Evolutionary conservation across 2,113 vertebrate genomes (phyloP).

Genomic region (Octodon degus): DNA sequence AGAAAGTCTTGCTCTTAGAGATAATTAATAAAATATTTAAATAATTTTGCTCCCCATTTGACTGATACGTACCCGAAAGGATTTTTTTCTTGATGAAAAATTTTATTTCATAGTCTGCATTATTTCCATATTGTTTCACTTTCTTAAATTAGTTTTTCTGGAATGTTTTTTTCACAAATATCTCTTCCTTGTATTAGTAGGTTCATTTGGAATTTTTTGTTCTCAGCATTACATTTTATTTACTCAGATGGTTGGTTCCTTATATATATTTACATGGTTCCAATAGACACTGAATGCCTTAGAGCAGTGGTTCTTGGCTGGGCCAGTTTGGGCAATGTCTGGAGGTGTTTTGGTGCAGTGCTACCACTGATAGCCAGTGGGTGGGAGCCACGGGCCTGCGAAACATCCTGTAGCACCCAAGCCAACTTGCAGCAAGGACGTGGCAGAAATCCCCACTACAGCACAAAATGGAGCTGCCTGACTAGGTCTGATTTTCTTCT

Average conservation of each 20-base stretch:
- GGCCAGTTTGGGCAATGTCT: not conserved
- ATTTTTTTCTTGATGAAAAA: constrained; percentile 36
- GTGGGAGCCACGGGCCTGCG: not conserved
- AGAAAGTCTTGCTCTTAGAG: not conserved
- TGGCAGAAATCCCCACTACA: not conserved
- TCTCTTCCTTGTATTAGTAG: constrained; percentile 23
- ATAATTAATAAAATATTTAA: constrained; percentile 40
- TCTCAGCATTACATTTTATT: constrained; percentile 8
- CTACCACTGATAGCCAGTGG: not conserved
- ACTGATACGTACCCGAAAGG: not conserved
- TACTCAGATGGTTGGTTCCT: constrained; percentile 5
- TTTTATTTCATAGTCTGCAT: constrained; percentile 40
- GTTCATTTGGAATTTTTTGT: constrained; percentile 34
- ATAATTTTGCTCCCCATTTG: not conserved
- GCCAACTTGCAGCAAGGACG: not conserved
- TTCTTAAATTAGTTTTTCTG: not conserved
- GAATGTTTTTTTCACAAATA: constrained; percentile 54
- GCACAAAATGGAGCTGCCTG: not conserved
- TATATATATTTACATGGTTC: not conserved
- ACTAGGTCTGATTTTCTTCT: not conserved
- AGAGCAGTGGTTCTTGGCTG: not conserved
- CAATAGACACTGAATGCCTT: constrained; percentile 7
- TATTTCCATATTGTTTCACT: not conserved
- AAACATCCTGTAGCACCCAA: not conserved
- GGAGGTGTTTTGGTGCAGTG: not conserved